Percentiles rank a stretch among this genome's conserved stretches.
phyloP scores from a whole-genome alignment of 2,797 vertebrate species.

The Melanotaenia maccullochi region DNA sequence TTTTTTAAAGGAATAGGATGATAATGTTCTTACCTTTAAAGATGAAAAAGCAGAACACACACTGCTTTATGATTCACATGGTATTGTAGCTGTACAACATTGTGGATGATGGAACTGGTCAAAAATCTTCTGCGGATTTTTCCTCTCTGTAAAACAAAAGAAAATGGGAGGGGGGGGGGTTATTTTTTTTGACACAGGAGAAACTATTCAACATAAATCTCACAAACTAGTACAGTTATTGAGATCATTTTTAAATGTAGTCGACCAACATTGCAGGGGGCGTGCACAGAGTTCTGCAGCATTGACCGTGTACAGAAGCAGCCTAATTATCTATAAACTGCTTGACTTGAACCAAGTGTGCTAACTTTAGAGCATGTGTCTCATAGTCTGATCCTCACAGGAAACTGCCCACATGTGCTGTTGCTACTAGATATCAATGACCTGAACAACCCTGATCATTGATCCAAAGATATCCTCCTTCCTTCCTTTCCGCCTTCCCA shows the following conservation, averaged over 20 bases:
- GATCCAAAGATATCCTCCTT: constrained; percentile 52
- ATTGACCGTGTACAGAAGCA: constrained; percentile 22
- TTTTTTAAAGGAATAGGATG: not conserved
- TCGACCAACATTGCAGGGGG: not conserved
- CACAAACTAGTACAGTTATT: not conserved
- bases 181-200: not conserved
- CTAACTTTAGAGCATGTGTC: constrained; percentile 36
- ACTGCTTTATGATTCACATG: constrained; percentile 70
- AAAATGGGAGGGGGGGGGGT: not conserved
- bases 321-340: constrained; percentile 38
- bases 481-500: constrained; percentile 7
- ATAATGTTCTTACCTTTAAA: constrained; percentile 61
- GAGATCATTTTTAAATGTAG: not conserved
- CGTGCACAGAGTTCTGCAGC: not conserved
- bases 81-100: constrained; percentile 58
- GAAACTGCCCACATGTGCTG: constrained; percentile 47
- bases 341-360: constrained; percentile 35
- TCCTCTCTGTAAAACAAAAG: constrained; percentile 32
- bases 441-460: constrained; percentile 65
- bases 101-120: constrained; percentile 33
- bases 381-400: constrained; percentile 40
- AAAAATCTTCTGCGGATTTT: constrained; percentile 38
- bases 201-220: not conserved
- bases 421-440: constrained; percentile 69
- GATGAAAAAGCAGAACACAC: constrained; percentile 47